Conservation (phyloP, 2,888 invertebrate genomes). For the Dicycla oo region DNA sequence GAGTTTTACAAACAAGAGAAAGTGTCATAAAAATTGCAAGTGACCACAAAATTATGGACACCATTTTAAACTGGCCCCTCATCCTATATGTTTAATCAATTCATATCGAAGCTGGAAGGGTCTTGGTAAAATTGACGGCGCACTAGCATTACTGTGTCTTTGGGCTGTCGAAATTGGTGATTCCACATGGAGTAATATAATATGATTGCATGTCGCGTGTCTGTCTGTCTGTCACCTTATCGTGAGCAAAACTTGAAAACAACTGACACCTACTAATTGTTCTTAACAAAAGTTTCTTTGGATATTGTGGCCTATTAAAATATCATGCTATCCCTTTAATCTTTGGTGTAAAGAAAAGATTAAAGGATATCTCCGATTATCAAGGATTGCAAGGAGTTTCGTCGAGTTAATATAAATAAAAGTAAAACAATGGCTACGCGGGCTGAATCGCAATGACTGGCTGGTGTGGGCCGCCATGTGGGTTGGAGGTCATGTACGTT, state of each 20-base stretch:
- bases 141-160: conserved; percentile 7
- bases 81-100: not conserved
- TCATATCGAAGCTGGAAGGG: conserved; percentile 1
- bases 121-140: conserved; percentile 37
- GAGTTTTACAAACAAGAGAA: conserved; percentile 62
- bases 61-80: conserved; percentile 45
- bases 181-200: conserved; percentile 13
- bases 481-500: conserved; percentile 86
- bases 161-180: conserved; percentile 44
- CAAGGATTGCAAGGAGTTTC: conserved; percentile 59
- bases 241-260: conserved; percentile 8
- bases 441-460: conserved; percentile 84
- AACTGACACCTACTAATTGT: not conserved
- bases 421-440: conserved; percentile 87
- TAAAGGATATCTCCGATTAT: conserved; percentile 68
- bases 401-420: conserved; percentile 80
- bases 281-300: not conserved
- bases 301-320: not conserved
- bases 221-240: conserved; percentile 25
- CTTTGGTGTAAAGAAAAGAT: conserved; percentile 12
- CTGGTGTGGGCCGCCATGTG: conserved; percentile 87
- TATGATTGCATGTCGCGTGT: conserved; percentile 21
- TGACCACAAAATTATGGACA: conserved; percentile 65
- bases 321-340: not conserved
- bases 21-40: conserved; percentile 65